phyloP scores from a whole-genome alignment of 2,888 invertebrate genomes.

The Erannis defoliaria region DNA sequence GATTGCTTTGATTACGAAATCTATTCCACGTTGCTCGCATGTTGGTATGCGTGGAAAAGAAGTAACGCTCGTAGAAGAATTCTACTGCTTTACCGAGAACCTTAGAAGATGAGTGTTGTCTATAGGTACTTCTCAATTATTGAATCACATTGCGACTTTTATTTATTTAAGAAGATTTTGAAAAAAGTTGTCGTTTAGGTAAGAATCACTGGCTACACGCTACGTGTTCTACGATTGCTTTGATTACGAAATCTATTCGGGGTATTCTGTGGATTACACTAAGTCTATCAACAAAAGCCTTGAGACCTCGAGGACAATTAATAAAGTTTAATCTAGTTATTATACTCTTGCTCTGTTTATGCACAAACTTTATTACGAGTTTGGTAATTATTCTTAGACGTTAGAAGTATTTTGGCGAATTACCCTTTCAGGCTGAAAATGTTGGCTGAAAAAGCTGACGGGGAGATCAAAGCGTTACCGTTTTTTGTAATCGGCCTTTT shows the following conservation, averaged over 20 bases:
- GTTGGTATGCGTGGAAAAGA: too few species aligned
- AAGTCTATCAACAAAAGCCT: constrained; percentile 36
- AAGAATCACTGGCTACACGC: too few species aligned
- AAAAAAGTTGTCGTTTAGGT: too few species aligned
- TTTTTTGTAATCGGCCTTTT: constrained; percentile 38
- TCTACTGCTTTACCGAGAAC: too few species aligned
- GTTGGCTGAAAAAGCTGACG: constrained; percentile 29
- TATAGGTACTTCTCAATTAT: too few species aligned
- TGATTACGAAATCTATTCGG: constrained; percentile 4
- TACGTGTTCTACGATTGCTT: too few species aligned
- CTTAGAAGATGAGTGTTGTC: too few species aligned
- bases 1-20: constrained; percentile 2
- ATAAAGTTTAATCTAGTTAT: constrained; percentile 46
- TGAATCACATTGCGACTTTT: too few species aligned
- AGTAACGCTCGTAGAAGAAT: too few species aligned
- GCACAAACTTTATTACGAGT: constrained; percentile 42
- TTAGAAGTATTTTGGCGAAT: constrained; percentile 38
- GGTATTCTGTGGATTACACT: constrained; percentile 27
- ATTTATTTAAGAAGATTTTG: too few species aligned
- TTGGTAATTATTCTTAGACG: constrained; percentile 37
- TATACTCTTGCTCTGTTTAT: constrained; percentile 41
- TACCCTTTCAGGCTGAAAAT: constrained; percentile 35
- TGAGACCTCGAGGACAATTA: constrained; percentile 39
- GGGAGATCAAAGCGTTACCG: constrained; percentile 32
- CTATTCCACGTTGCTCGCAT: too few species aligned